phyloP scores from a whole-genome alignment of 2,888 invertebrate species.

The Tineola bisselliella region DNA sequence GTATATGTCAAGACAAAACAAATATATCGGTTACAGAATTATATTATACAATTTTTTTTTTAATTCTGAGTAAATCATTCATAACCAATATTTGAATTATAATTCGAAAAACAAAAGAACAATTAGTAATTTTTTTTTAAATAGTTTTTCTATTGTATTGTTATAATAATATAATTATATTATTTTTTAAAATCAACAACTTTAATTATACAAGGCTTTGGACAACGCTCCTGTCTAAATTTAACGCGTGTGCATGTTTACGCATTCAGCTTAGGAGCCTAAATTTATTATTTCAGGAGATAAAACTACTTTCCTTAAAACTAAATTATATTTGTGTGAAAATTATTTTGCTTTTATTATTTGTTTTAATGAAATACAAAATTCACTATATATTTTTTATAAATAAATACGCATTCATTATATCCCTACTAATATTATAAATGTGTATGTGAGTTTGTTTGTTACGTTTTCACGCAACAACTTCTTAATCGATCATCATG shows the following conservation, averaged over 20 bases:
- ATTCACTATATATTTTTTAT: no score
- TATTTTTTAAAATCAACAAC: conserved; percentile 3
- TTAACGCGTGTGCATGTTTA: conserved; percentile 57
- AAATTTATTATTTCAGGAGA: conserved; percentile 38
- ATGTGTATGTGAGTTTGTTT: no score
- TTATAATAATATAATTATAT: not conserved
- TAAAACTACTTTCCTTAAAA: conserved; percentile 45
- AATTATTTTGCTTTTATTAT: conserved; percentile 26
- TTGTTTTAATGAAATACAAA: no score
- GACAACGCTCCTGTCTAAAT: not conserved
- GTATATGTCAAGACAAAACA: not conserved
- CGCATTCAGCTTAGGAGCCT: conserved; percentile 55
- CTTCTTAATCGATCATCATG: no score
- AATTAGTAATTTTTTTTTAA: no score
- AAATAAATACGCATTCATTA: no score
- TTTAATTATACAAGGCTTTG: not conserved
- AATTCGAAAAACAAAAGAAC: no score
- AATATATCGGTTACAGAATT: no score
- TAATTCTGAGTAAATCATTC: not conserved
- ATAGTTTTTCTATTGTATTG: not conserved
- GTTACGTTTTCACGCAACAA: no score
- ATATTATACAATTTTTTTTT: no score
- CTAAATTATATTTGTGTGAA: conserved; percentile 29
- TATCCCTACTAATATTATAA: no score
- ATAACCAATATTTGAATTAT: no score